Evolutionary conservation across 2,888 invertebrate species (phyloP), one percentile per base, ranked within the genome.

Genomic region (Yponomeuta plumbellus): DNA sequence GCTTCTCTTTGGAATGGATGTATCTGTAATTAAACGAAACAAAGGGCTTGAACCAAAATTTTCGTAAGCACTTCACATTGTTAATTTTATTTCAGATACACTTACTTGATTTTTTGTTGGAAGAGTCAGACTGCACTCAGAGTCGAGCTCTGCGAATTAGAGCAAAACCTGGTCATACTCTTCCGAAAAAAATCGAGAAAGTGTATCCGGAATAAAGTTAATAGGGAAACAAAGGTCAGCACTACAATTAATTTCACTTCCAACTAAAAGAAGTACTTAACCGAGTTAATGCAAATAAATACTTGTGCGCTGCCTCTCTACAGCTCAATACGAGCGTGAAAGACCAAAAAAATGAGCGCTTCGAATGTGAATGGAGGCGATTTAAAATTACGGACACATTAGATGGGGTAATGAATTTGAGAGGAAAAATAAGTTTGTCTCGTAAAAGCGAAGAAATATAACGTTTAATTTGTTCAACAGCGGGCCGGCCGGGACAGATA

Each of bases 1-100:
- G 99, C 84, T 99, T 99, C 87, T 99, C 98, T 82, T 99, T 99
- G 72, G 97, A 97, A 90, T 99, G 99, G 72, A 99, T 99, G 90
- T 98, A 99, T 82, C 97, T 97, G 92, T 67, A 92, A 91, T 77
- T 78, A 86, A 71, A 77, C 75, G 81, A 76, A 73, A 67, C 52
- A 40, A 62, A 22, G 39, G 59, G 63, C 11, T n/a, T 64, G 58
- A 58, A 17, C 22, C 4, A 61, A 58, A 5, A 39, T 11, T 39
- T 39, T 39, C 39, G 11, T n/a, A n/a, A n/a, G n/a, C n/a, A n/a
- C n/a, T n/a, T n/a, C n/a, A n/a, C n/a, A n/a, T n/a, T n/a, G n/a
- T n/a, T n/a, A n/a, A n/a, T n/a, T n/a, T n/a, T n/a, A n/a, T n/a
- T n/a, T n/a, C n/a, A n/a, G n/a, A n/a, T n/a, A n/a, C n/a, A n/a